These are phyloP conservation scores for Hypena proboscidalis DNA, from an alignment of 2,888 invertebrate genomes.

Conservation along the genomic window DNA sequence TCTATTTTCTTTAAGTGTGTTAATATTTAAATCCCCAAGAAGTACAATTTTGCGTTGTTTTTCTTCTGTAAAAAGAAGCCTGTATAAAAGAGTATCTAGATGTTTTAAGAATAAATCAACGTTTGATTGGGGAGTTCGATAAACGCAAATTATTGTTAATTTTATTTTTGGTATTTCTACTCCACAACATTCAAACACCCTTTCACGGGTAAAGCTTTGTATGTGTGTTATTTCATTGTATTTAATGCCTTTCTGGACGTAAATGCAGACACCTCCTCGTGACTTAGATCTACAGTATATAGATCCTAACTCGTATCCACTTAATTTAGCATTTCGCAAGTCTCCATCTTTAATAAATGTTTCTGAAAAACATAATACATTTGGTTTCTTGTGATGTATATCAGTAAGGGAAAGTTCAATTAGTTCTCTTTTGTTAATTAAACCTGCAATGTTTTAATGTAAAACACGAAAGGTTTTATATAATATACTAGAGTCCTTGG, in stretches of 20 bases:
- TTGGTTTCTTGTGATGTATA: neutral
- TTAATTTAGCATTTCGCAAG: neutral
- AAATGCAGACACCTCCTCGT: neutral
- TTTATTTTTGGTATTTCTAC: too few relatives aligned
- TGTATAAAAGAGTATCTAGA: too few relatives aligned
- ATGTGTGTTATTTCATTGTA: neutral
- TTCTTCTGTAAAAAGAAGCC: too few relatives aligned
- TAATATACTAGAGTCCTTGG: conserved; percentile 1
- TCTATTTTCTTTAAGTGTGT: too few relatives aligned
- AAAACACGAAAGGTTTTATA: neutral
- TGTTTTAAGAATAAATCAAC: too few relatives aligned
- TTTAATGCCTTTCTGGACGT: neutral
- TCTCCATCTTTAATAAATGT: neutral
- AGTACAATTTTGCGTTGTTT: too few relatives aligned
- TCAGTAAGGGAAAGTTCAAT: neutral
- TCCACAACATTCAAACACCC: too few relatives aligned
- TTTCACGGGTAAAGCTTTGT: too few relatives aligned
- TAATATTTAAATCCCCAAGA: too few relatives aligned
- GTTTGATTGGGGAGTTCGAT: too few relatives aligned
- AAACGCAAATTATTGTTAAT: too few relatives aligned
- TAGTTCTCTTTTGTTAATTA: neutral
- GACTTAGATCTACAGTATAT: neutral
- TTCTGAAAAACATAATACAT: neutral
- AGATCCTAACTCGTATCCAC: neutral
- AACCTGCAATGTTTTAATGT: neutral